Evolutionary conservation across 2,113 vertebrate species (phyloP).

Genomic region (Cyanoderma ruficeps): DNA sequence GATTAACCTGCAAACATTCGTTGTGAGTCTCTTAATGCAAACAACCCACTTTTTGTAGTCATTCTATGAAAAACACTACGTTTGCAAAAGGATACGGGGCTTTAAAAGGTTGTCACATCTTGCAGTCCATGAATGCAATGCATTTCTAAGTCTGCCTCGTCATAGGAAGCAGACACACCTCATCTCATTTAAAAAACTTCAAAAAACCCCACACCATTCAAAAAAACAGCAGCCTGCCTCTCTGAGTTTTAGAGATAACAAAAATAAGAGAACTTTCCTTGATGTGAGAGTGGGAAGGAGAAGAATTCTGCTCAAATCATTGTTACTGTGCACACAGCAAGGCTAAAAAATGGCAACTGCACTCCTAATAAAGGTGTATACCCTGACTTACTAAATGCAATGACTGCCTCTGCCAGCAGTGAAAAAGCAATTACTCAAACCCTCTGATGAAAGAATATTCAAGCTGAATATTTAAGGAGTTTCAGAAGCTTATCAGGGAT

Average conservation of each 20-base stretch:
- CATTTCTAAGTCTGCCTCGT: not conserved
- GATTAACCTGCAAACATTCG: not conserved
- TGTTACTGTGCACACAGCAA: accelerated
- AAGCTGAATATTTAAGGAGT: not conserved
- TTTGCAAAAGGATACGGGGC: not conserved
- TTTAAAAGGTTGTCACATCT: not conserved
- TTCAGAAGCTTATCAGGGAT: conserved; percentile 16
- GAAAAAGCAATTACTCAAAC: not conserved
- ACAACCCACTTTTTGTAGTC: not conserved
- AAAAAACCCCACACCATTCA: not conserved
- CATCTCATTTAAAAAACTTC: not conserved
- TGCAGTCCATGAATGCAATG: not conserved
- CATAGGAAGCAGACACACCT: not conserved
- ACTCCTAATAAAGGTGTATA: not conserved
- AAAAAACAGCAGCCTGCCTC: not conserved
- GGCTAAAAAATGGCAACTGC: not conserved
- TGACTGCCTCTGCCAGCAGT: not conserved
- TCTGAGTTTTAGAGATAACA: not conserved
- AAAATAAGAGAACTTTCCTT: not conserved
- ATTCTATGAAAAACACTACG: not conserved
- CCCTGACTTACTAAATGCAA: not conserved
- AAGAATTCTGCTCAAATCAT: not conserved
- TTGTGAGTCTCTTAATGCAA: not conserved
- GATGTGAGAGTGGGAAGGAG: not conserved
- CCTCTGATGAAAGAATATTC: not conserved